These are phyloP conservation scores for Meloidogyne floridensis DNA, from an alignment of 1,140 invertebrate species.

Conservation along the genomic window DNA sequence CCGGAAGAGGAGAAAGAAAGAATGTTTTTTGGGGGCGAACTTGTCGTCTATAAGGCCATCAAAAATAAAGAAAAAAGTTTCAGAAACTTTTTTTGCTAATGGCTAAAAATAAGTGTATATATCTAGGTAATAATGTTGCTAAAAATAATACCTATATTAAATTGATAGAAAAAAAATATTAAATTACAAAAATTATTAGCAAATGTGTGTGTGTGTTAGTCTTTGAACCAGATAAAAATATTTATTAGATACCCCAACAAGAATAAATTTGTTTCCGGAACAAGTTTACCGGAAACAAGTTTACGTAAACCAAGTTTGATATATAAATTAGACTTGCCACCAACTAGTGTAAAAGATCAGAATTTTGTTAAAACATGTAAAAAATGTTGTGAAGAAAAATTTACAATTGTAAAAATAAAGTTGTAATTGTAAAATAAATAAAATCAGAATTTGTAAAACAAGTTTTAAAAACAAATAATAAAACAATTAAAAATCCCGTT, in stretches of 20 bases:
- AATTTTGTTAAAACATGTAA: too few relatives aligned
- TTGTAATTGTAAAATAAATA: too few relatives aligned
- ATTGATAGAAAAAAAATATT: neutral
- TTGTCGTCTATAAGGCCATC: neutral
- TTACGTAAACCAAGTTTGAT: too few relatives aligned
- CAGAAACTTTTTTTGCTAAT: neutral
- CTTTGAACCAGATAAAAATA: neutral
- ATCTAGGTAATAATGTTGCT: neutral
- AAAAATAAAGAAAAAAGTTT: neutral
- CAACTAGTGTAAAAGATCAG: too few relatives aligned
- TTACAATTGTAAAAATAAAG: too few relatives aligned
- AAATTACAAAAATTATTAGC: neutral
- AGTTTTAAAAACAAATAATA: neutral
- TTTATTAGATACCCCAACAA: too few relatives aligned
- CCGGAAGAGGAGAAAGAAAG: neutral
- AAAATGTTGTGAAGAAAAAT: too few relatives aligned
- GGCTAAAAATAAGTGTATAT: neutral
- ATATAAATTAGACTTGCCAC: too few relatives aligned
- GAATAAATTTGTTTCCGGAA: too few relatives aligned
- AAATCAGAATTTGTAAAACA: neutral
- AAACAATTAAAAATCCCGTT: neutral
- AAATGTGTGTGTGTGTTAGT: neutral
- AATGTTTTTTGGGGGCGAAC: conserved; percentile 1
- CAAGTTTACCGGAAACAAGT: too few relatives aligned
- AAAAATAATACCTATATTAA: neutral